phyloP scores from a whole-genome alignment of 2,888 invertebrate species.

The Pollenia griseotomentosa region DNA sequence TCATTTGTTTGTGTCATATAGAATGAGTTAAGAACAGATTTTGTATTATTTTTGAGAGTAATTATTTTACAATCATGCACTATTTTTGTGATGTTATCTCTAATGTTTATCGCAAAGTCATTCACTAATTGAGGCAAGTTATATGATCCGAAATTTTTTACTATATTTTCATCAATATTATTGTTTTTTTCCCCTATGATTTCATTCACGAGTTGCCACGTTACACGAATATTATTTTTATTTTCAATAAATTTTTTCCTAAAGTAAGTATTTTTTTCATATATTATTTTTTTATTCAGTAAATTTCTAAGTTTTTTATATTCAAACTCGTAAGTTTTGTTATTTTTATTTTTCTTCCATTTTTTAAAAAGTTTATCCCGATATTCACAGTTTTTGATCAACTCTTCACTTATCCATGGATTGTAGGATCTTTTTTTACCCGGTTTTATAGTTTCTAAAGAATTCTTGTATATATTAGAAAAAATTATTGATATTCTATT shows the following conservation, averaged over 20 bases:
- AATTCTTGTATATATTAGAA: no score
- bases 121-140: no score
- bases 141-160: not conserved
- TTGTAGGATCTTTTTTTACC: no score
- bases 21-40: no score
- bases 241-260: not conserved
- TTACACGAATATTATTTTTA: slow-evolving; percentile 18
- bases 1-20: no score
- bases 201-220: slow-evolving; percentile 19
- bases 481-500: no score
- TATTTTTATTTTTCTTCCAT: slow-evolving; percentile 24
- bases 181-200: not conserved
- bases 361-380: slow-evolving; percentile 36
- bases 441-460: no score
- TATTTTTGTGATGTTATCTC: no score
- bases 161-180: not conserved
- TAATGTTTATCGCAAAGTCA: no score
- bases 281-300: slow-evolving; percentile 18
- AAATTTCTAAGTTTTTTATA: slow-evolving; percentile 27
- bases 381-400: slow-evolving; percentile 8
- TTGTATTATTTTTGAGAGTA: no score
- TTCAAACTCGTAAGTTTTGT: not conserved
- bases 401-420: not conserved
- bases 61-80: no score
- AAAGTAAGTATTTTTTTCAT: slow-evolving; percentile 16